A percentile compares a stretch with the other conserved stretches of the same genome.
Evolutionary conservation across 1,140 invertebrate genomes (phyloP).

Genomic region (Trachelipus rathkii): DNA sequence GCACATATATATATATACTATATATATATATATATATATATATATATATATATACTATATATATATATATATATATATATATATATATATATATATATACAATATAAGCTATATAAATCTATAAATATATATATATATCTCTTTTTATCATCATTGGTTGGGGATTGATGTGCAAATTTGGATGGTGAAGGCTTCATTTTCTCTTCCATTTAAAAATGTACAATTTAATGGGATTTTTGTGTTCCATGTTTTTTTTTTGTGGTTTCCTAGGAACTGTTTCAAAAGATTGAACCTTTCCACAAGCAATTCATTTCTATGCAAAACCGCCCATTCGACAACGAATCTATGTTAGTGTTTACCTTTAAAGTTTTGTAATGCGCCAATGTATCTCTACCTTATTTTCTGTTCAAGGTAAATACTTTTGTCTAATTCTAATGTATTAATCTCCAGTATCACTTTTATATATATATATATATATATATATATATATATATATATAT

Average conservation of each 20-base stretch:
- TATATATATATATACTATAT: too few relatives aligned
- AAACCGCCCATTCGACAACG: neutral
- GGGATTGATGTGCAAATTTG: neutral
- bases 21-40: too few relatives aligned
- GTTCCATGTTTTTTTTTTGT: neutral
- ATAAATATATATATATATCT: too few relatives aligned
- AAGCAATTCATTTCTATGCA: neutral
- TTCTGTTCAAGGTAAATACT: neutral
- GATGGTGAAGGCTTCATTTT: constrained; percentile 6
- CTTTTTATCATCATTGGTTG: too few relatives aligned
- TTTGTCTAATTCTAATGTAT: neutral
- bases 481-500: neutral
- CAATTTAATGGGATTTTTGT: constrained; percentile 4
- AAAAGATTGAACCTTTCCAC: neutral
- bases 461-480: neutral
- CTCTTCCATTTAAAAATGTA: neutral
- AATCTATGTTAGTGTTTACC: neutral
- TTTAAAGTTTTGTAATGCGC: neutral
- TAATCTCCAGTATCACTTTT: neutral
- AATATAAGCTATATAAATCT: too few relatives aligned
- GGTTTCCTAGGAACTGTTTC: neutral
- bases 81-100: too few relatives aligned
- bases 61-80: too few relatives aligned
- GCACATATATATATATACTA: too few relatives aligned
- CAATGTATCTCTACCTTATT: neutral